These are phyloP conservation scores for Lerista edwardsae DNA, from an alignment of 2,797 vertebrate species.

Conservation along the genomic window DNA sequence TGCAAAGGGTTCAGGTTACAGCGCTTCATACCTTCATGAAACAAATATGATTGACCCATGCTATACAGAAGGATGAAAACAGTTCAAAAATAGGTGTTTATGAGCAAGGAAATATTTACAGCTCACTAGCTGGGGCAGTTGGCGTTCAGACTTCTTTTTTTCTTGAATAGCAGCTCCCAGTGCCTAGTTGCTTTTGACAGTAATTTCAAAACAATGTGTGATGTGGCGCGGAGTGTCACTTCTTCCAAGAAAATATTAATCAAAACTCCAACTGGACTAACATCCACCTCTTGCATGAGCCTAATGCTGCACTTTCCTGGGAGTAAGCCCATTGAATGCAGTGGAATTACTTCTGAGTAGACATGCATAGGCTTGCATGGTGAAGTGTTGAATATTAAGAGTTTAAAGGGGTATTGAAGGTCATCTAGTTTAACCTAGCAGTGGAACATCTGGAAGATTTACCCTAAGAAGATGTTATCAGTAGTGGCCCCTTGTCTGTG, in stretches of 20 bases:
- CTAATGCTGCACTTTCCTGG: neutral
- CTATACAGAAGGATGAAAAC: neutral
- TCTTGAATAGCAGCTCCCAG: neutral
- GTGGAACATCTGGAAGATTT: too few species aligned
- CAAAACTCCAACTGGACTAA: neutral
- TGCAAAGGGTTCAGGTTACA: neutral
- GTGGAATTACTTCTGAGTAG: too few species aligned
- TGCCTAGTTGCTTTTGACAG: neutral
- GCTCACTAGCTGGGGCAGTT: neutral
- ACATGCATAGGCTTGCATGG: too few species aligned
- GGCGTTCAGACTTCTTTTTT: neutral
- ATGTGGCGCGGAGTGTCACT: neutral
- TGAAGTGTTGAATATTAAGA: too few species aligned
- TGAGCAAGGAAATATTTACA: neutral
- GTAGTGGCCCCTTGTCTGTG: too few species aligned
- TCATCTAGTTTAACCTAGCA: too few species aligned
- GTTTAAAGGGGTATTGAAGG: too few species aligned
- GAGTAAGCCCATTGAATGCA: too few species aligned
- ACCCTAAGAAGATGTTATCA: too few species aligned
- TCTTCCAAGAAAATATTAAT: neutral
- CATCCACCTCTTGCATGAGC: neutral
- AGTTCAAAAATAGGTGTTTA: neutral
- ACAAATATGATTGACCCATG: neutral
- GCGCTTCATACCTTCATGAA: neutral
- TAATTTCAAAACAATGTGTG: neutral